Percentiles rank a stretch among this genome's conserved stretches.
phyloP scores from a whole-genome alignment of 1,140 invertebrate species.

The Lepidurus arcticus region DNA sequence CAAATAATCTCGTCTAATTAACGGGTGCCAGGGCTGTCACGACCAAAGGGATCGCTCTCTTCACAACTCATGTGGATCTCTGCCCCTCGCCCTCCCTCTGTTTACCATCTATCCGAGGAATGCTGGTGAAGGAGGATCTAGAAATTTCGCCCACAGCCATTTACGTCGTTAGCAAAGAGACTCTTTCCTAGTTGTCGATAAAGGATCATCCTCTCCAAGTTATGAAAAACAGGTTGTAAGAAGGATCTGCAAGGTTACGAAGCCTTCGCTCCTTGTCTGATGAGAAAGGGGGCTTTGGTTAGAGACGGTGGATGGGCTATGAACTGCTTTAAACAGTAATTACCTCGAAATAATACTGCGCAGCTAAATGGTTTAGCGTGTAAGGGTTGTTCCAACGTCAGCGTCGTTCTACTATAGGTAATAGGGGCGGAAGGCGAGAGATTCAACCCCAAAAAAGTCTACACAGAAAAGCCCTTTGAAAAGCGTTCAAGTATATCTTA shows the following conservation, averaged over 20 bases:
- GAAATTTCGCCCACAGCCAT: background rate
- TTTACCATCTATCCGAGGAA: conserved; percentile 6
- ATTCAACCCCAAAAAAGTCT: background rate
- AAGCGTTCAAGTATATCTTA: conserved; percentile 11
- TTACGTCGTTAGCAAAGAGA: too few species aligned
- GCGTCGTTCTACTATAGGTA: background rate
- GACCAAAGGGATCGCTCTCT: background rate
- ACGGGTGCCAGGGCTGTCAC: conserved; percentile 7
- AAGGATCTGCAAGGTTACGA: too few species aligned
- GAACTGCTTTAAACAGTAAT: too few species aligned
- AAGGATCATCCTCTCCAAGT: too few species aligned
- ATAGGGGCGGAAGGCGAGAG: background rate
- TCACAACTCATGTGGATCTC: conserved; percentile 8
- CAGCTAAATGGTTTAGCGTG: background rate
- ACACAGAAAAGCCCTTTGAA: background rate
- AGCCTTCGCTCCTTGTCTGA: too few species aligned
- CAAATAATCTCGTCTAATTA: conserved; percentile 20
- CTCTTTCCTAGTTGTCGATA: too few species aligned
- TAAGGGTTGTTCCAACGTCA: background rate
- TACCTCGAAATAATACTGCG: too few species aligned
- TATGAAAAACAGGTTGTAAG: too few species aligned
- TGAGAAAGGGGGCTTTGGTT: too few species aligned
- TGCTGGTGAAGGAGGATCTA: background rate
- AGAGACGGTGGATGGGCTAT: too few species aligned
- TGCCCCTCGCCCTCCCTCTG: background rate